phyloP scores from a whole-genome alignment of 2,113 vertebrate genomes.

The Otis tarda region DNA sequence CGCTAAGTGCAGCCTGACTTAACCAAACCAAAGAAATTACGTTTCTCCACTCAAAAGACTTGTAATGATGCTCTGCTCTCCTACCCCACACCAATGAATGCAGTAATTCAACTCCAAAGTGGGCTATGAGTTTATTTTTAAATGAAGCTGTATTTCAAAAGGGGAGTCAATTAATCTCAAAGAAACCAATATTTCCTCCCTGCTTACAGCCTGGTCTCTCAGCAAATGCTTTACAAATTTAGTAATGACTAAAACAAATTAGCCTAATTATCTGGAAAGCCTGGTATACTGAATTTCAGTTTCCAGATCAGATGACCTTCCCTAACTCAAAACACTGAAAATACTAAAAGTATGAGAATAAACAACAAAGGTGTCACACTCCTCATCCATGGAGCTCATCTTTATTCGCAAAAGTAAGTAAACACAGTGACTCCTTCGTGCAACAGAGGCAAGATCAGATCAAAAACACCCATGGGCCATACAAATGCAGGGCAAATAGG shows the following conservation, averaged over 20 bases:
- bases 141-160: conserved; percentile 16
- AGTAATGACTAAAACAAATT: not conserved
- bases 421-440: not conserved
- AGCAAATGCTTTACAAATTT: not conserved
- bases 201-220: not conserved
- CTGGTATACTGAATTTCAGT: not conserved
- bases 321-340: not conserved
- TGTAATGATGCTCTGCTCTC: not conserved
- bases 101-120: not conserved
- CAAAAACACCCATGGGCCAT: not conserved
- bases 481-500: not conserved
- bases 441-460: not conserved
- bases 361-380: not conserved
- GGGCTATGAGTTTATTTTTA: not conserved
- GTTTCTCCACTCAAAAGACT: not conserved
- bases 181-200: not conserved
- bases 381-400: rapidly evolving
- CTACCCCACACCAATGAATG: not conserved
- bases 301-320: not conserved
- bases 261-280: not conserved
- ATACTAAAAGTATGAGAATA: not conserved
- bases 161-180: not conserved
- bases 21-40: not conserved
- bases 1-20: not conserved
- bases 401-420: not conserved